These are phyloP conservation scores for Leptopilina syphax DNA, from an alignment of 2,888 invertebrate genomes.

Conservation along the genomic window DNA sequence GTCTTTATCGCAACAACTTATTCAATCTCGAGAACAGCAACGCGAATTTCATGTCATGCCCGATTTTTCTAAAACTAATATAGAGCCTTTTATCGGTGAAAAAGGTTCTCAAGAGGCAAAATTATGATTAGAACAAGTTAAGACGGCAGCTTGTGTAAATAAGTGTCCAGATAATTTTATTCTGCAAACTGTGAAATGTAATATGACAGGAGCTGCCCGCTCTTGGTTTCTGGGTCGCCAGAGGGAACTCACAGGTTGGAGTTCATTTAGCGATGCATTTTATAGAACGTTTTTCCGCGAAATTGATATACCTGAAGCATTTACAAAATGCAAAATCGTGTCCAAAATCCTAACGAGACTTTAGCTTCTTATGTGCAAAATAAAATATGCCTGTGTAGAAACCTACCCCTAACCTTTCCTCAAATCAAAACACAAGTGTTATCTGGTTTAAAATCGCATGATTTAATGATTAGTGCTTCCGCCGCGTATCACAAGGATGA, in stretches of 20 bases:
- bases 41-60: constrained; percentile 52
- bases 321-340: background rate
- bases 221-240: background rate
- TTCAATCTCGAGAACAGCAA: background rate
- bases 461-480: constrained; percentile 47
- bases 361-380: constrained; percentile 47
- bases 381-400: constrained; percentile 50
- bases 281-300: too few species aligned
- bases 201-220: too few species aligned
- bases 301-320: background rate
- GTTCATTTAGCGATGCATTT: background rate
- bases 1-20: background rate
- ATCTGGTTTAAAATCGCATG: constrained; percentile 34
- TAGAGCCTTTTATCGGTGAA: constrained; percentile 46
- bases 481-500: constrained; percentile 40
- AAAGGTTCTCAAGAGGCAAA: constrained; percentile 47
- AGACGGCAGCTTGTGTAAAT: constrained; percentile 47
- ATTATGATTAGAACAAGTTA: constrained; percentile 50
- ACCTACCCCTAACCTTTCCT: constrained; percentile 45
- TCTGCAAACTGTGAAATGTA: too few species aligned
- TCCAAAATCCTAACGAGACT: background rate
- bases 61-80: constrained; percentile 50
- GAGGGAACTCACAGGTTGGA: background rate
- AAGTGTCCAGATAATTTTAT: constrained; percentile 22
- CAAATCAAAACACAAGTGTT: constrained; percentile 46